Conservation (phyloP, 1,140 invertebrate species). For the Akabosia matsudoensis region DNA sequence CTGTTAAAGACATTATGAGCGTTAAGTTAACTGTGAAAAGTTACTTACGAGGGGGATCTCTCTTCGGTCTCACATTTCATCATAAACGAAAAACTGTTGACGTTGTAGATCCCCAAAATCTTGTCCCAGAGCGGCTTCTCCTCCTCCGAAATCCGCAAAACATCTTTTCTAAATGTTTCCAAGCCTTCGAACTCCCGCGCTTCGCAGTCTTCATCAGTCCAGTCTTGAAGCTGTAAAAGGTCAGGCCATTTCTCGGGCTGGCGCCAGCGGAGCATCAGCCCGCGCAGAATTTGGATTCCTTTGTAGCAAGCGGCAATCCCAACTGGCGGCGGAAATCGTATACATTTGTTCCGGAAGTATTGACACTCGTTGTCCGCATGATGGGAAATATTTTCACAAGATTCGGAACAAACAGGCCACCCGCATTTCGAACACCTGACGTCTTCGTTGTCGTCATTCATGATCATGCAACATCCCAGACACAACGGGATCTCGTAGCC, state of each 20-base stretch:
- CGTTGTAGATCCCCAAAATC: constrained; percentile 29
- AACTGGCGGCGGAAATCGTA: constrained; percentile 26
- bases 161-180: constrained; percentile 24
- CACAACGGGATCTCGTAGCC: constrained; percentile 28
- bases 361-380: constrained; percentile 34
- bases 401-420: constrained; percentile 29
- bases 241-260: constrained; percentile 24
- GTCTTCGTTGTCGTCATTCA: constrained; percentile 35
- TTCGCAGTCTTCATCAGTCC: not conserved
- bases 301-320: constrained; percentile 29
- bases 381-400: constrained; percentile 31
- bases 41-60: constrained; percentile 26
- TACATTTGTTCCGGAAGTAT: constrained; percentile 14
- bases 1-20: not conserved
- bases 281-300: constrained; percentile 31
- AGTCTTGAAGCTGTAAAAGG: constrained; percentile 28
- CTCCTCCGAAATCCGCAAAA: not conserved
- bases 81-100: constrained; percentile 33
- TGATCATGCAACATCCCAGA: constrained; percentile 28
- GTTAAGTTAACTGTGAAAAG: not conserved
- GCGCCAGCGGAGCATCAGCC: constrained; percentile 21
- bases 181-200: constrained; percentile 10
- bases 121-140: constrained; percentile 21
- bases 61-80: constrained; percentile 34
- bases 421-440: constrained; percentile 29